A percentile compares a stretch with the other conserved stretches of the same genome.
phyloP scores from a whole-genome alignment of 2,113 vertebrate genomes.

The Benitochromis conjunctus region DNA sequence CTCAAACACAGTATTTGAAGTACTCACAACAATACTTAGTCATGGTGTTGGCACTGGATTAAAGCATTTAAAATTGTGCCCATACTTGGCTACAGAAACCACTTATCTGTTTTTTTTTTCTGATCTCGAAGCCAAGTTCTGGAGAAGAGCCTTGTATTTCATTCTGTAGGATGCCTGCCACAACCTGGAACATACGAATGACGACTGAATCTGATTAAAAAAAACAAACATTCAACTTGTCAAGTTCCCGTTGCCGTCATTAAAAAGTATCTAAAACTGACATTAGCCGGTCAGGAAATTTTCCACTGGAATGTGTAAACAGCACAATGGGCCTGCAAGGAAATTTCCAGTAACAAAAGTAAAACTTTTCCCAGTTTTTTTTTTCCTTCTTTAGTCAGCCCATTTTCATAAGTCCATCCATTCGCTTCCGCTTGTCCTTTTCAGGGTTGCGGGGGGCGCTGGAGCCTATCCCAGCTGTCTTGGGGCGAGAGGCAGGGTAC shows the following conservation, averaged over 20 bases:
- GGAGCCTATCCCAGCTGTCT: too few relatives aligned
- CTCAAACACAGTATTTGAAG: background rate
- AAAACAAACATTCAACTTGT: background rate
- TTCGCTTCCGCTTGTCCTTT: too few relatives aligned
- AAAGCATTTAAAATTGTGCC: background rate
- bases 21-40: background rate
- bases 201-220: background rate
- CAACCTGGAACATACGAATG: background rate
- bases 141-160: background rate
- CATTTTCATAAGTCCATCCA: background rate
- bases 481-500: too few relatives aligned
- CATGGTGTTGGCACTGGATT: background rate
- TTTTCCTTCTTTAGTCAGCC: background rate
- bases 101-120: background rate
- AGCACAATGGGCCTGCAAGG: background rate
- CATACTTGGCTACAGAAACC: background rate
- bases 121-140: background rate
- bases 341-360: background rate
- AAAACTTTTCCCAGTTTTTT: background rate
- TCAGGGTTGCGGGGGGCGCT: too few relatives aligned
- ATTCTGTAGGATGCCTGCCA: background rate
- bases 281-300: background rate
- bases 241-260: background rate
- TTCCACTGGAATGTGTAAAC: background rate
- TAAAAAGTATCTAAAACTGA: background rate